phyloP scores from a whole-genome alignment of 2,888 invertebrate genomes.

The Pollenia angustigena region DNA sequence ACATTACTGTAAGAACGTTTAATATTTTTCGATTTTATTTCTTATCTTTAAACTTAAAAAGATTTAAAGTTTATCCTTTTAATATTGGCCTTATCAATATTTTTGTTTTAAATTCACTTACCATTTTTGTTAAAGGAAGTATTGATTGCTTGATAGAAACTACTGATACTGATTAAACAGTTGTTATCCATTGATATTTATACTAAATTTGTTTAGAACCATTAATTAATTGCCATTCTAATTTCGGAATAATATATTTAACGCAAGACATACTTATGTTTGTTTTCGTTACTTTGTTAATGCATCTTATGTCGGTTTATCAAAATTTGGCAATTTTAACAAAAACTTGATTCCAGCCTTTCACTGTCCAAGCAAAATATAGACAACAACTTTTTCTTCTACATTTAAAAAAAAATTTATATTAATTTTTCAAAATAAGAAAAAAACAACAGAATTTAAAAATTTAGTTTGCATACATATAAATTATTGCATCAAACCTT shows the following conservation, averaged over 20 bases:
- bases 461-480: conserved; percentile 40
- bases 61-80: too few species aligned
- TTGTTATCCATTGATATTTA: conserved; percentile 48
- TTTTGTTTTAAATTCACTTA: conserved; percentile 35
- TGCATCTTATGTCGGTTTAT: conserved; percentile 15
- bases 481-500: conserved; percentile 20
- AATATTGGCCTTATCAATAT: too few species aligned
- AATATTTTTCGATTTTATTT: too few species aligned
- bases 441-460: background rate
- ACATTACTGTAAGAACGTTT: too few species aligned
- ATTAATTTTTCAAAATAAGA: background rate
- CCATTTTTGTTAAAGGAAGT: conserved; percentile 53
- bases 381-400: conserved; percentile 44
- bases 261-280: background rate
- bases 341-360: background rate
- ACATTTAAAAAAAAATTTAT: conserved; percentile 1
- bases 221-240: background rate
- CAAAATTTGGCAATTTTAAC: background rate
- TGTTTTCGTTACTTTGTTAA: background rate
- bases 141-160: conserved; percentile 73
- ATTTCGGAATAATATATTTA: background rate
- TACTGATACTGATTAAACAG: conserved; percentile 74
- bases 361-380: background rate
- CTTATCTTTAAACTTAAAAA: too few species aligned
- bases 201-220: conserved; percentile 7